Conservation (phyloP, 2,888 invertebrate genomes). For the Spatulosminthurus flaviceps region DNA sequence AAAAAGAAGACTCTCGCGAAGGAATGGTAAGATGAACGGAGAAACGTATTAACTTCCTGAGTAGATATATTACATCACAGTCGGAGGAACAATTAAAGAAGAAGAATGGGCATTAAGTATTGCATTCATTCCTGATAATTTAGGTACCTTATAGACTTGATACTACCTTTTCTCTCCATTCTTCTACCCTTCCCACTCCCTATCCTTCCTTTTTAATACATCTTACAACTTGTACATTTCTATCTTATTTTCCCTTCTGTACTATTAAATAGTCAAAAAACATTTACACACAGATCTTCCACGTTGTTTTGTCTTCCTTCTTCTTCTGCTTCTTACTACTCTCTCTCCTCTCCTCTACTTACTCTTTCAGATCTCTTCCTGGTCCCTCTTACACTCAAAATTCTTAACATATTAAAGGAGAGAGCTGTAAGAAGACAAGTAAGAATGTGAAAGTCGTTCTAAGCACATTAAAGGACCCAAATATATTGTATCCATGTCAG, state of each 20-base stretch:
- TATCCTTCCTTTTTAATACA: too few relatives aligned
- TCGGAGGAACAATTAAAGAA: conserved; percentile 53
- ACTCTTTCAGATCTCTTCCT: neutral
- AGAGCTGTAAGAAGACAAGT: neutral
- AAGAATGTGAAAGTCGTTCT: neutral
- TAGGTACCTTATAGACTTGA: conserved; percentile 32
- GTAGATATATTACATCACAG: conserved; percentile 49
- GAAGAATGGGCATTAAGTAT: conserved; percentile 55
- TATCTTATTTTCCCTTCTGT: too few relatives aligned
- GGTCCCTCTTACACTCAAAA: too few relatives aligned
- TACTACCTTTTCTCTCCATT: neutral
- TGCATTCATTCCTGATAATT: conserved; percentile 55
- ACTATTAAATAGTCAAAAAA: too few relatives aligned
- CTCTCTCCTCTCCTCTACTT: neutral
- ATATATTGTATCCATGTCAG: conserved; percentile 9
- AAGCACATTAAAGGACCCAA: neutral
- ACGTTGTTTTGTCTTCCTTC: too few relatives aligned
- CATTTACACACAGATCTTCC: too few relatives aligned
- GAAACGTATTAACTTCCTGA: conserved; percentile 44
- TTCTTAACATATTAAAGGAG: too few relatives aligned
- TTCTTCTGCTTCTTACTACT: neutral
- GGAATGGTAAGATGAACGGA: conserved; percentile 36
- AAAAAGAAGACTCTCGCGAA: neutral
- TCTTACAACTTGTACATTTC: too few relatives aligned
- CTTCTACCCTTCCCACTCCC: neutral